A percentile compares a stretch with the other conserved stretches of the same genome.
Evolutionary conservation across 2,888 invertebrate species (phyloP).

Genomic region (Pinctada fucata): DNA sequence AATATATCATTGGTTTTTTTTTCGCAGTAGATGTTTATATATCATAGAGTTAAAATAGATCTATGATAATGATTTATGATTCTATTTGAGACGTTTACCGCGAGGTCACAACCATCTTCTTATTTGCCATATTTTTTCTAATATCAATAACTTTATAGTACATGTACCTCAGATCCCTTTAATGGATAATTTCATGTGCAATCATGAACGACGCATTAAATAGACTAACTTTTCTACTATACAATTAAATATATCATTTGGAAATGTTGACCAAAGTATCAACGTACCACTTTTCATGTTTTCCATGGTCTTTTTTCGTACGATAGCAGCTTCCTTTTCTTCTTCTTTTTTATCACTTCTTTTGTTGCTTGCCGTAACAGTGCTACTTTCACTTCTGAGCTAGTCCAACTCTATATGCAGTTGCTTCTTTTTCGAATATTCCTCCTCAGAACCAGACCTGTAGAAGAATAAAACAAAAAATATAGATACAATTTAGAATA

Average conservation of each 20-base stretch:
- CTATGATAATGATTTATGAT: too few relatives aligned
- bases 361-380: neutral
- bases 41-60: neutral
- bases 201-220: neutral
- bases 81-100: too few relatives aligned
- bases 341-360: neutral
- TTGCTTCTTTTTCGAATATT: neutral
- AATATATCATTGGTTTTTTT: neutral
- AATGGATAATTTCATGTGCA: neutral
- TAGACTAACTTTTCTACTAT: too few relatives aligned
- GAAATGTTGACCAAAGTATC: neutral
- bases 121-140: too few relatives aligned
- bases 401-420: neutral
- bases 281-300: neutral
- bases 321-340: neutral
- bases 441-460: neutral
- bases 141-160: neutral
- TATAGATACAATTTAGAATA: neutral
- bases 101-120: too few relatives aligned
- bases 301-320: neutral
- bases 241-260: neutral
- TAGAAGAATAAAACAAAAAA: neutral
- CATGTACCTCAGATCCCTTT: neutral
- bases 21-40: neutral
- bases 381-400: neutral